Evolutionary conservation across 2,888 invertebrate species (phyloP).

Genomic region (Ennomos erosarius): DNA sequence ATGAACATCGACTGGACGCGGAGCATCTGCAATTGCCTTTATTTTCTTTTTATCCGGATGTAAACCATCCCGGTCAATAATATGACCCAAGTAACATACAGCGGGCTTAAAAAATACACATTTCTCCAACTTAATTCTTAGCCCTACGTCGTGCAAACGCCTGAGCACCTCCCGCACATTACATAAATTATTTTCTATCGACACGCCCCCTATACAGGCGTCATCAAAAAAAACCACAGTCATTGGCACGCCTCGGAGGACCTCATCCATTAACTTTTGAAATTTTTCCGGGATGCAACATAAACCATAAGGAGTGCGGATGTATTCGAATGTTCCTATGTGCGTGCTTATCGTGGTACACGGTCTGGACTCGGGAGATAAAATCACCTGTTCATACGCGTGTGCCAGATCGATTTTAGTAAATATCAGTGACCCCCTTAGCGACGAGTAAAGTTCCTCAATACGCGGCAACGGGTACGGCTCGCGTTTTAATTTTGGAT

Average conservation of each 20-base stretch:
- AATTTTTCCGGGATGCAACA: too few relatives aligned
- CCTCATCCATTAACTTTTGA: too few relatives aligned
- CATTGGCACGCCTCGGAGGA: slow-evolving; percentile 34
- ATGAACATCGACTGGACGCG: slow-evolving; percentile 27
- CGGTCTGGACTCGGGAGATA: too few relatives aligned
- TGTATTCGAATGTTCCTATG: too few relatives aligned
- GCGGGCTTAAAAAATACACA: slow-evolving; percentile 39
- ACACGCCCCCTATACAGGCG: slow-evolving; percentile 34
- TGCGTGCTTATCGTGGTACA: too few relatives aligned
- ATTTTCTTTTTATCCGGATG: slow-evolving; percentile 38
- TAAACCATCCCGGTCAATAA: slow-evolving; percentile 39
- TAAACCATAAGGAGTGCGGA: too few relatives aligned
- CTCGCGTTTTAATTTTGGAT: too few relatives aligned
- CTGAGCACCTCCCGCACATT: slow-evolving; percentile 39
- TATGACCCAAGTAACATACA: slow-evolving; percentile 37
- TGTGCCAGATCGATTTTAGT: too few relatives aligned
- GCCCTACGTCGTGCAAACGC: slow-evolving; percentile 25
- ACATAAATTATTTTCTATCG: slow-evolving; percentile 9
- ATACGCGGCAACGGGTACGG: too few relatives aligned
- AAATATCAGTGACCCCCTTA: too few relatives aligned
- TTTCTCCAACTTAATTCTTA: slow-evolving; percentile 29
- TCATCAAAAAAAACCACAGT: slow-evolving; percentile 41
- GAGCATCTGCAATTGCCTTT: slow-evolving; percentile 30
- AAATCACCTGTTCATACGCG: too few relatives aligned
- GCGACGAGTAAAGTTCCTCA: too few relatives aligned